Evolutionary conservation across 1,140 invertebrate genomes (phyloP), one percentile per base, ranked within the genome.

Genomic region (Dolichoris vasculosae): DNA sequence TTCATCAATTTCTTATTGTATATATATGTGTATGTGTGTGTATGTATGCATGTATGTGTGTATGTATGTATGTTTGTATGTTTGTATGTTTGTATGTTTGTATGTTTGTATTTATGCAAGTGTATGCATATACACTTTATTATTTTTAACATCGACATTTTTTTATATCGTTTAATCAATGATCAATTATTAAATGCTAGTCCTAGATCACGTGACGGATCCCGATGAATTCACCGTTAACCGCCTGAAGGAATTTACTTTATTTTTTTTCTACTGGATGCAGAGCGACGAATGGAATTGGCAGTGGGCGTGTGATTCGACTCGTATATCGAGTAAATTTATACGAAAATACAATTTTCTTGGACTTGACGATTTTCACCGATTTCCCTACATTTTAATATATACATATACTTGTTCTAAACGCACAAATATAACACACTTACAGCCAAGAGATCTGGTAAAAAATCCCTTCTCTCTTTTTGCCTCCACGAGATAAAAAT

Each of bases 341-440:
- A n/a, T 85, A 86, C 48, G 82, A 85, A 83, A 87, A 84, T 86
- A 86, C 71, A 71, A 69, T 86, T 32, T 85, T 38, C 51, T 85
- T 40, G 15, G 55, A 69, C 40, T 75, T 84, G 51, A 64, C 30
- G 83, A 64, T 81, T 76, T 75, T 71, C 20, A 26, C 64, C 30
- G 23, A 81, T 77, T 84, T 69, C 48, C 38, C 79, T 85, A 59
- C 55, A 59, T 67, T 35, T 20, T 38, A 80, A 35, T 82, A 77
- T 82, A 79, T 87, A 84, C 63, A 85, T 40, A 48, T 55, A 46
- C 59, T 13, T 23, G 1, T 38, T 32, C 26, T 76, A 32, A 75
- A 67, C 63, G 63, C 55, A 79, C 71, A 83, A 73, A 82, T 82
- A 83, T 86, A 67, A 86, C 67, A 76, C 59, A 83, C 79, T 86